phyloP scores from a whole-genome alignment of 2,113 vertebrate species.

The Tetraodon nigroviridis region DNA sequence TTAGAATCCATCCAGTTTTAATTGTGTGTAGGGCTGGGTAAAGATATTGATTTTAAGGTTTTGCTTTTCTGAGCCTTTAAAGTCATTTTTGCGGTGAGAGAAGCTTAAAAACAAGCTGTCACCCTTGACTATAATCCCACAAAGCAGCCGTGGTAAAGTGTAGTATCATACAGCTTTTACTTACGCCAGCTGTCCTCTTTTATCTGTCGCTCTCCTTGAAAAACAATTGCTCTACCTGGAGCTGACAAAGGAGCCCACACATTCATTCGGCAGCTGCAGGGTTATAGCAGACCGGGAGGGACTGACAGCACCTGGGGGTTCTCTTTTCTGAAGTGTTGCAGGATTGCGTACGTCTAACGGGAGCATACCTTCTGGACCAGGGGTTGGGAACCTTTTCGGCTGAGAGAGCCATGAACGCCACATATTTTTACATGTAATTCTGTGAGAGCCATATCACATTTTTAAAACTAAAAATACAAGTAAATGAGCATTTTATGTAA shows the following conservation, averaged over 20 bases:
- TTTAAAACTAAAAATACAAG: too few relatives aligned
- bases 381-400: too few relatives aligned
- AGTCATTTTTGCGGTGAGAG: slow-evolving; percentile 13
- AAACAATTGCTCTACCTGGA: background rate
- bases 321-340: slow-evolving; percentile 18
- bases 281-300: slow-evolving; percentile 1
- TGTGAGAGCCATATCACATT: too few relatives aligned
- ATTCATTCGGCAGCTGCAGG: background rate
- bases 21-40: too few relatives aligned
- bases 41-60: background rate
- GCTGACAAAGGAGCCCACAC: slow-evolving; percentile 3
- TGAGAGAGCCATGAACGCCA: too few relatives aligned
- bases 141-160: slow-evolving; percentile 1
- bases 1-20: background rate
- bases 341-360: slow-evolving; percentile 13
- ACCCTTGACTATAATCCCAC: slow-evolving; percentile 2
- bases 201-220: slow-evolving; percentile 1
- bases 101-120: slow-evolving; percentile 4
- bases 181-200: background rate
- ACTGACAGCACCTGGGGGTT: background rate
- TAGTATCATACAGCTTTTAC: background rate
- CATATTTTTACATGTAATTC: too few relatives aligned
- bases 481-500: too few relatives aligned
- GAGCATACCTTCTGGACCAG: slow-evolving; percentile 26
- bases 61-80: slow-evolving; percentile 1